These are phyloP conservation scores for Drosophila basisetae DNA, from an alignment of 2,888 invertebrate genomes.

Conservation along the genomic window DNA sequence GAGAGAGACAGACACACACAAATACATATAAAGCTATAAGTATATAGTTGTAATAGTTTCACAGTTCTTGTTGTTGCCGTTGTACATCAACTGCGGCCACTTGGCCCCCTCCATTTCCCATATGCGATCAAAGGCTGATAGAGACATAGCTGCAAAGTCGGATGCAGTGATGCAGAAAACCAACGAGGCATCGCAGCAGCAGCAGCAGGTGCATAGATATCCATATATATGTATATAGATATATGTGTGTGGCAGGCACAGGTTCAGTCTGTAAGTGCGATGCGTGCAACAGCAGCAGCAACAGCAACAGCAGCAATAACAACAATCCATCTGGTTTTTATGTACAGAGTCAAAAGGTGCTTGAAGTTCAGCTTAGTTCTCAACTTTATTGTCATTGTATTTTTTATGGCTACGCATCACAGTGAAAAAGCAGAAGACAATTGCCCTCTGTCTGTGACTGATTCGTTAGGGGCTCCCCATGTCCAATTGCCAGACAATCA, in stretches of 20 bases:
- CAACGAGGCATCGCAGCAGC: conserved; percentile 47
- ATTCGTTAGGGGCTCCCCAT: conserved; percentile 40
- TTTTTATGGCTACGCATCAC: conserved; percentile 12
- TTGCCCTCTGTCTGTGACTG: conserved; percentile 24
- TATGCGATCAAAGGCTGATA: conserved; percentile 66
- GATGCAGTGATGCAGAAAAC: conserved; percentile 73
- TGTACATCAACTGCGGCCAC: conserved; percentile 54
- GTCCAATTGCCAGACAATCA: conserved; percentile 29
- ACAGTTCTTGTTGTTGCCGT: conserved; percentile 41
- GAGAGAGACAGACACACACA: neutral
- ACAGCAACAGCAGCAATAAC: conserved; percentile 4
- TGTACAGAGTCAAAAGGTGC: conserved; percentile 41
- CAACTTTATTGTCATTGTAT: conserved; percentile 8
- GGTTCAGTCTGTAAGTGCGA: conserved; percentile 27
- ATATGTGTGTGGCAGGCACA: conserved; percentile 23
- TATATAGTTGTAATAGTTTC: conserved; percentile 37
- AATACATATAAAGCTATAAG: neutral
- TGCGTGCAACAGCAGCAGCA: conserved; percentile 39
- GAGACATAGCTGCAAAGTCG: conserved; percentile 70
- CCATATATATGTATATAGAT: neutral
- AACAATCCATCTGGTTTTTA: conserved; percentile 62
- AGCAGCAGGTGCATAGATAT: conserved; percentile 49
- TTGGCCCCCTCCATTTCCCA: conserved; percentile 21
- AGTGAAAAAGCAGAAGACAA: conserved; percentile 6
- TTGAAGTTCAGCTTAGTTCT: conserved; percentile 29